Base-by-base conservation (phyloP, 2,888 invertebrate species). In the Doris montereyensis region DNA sequence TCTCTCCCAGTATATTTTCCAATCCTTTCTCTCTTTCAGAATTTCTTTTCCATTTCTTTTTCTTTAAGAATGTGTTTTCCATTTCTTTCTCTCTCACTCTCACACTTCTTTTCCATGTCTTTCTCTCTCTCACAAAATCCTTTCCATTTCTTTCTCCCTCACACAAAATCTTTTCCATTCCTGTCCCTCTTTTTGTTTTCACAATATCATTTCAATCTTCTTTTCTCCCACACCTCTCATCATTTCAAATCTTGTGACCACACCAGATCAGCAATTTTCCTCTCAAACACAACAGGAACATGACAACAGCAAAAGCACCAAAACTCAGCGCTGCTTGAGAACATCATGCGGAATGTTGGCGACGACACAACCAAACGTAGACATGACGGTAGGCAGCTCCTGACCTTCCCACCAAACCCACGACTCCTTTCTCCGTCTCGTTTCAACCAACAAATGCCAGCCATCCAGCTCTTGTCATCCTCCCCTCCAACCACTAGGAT, bases 391-490 rank as follows among this genome's bases (percentile, higher is more conserved):
- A 13, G 89, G 89, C 32, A 90, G 84, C 79, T 90, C 90, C 58
- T 89, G 87, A 32, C 90, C 90, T 78, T 90, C 90, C 3, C 85
- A 85, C 90, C 90, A 90, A 4, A 81, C 77, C 67, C 81, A 58
- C 10, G 60, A 65, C 81, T 85, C 86, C 82, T 84, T 84, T 86
- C 86, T 62, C 85, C 84, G 8, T 87, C 86, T 70, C 85, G 85
- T 0, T 77, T 76, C 75, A 90, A 85, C 86, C 87, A 87, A 80
- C 88, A 90, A 57, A 89, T 82, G 1, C 90, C 90, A 0, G 90
- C 90, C 90, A 90, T 90, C 90, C 90, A 90, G 80, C 89, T 89
- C 78, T 89, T 89, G 83, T 90, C 90, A 82, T 90, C 90, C 77
- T 90, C 90, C 0, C 90, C 90, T 1, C 90, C 90, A 2, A 90